Evolutionary conservation across 2,797 vertebrate genomes (phyloP).

Genomic region (Sphenodon punctatus): DNA sequence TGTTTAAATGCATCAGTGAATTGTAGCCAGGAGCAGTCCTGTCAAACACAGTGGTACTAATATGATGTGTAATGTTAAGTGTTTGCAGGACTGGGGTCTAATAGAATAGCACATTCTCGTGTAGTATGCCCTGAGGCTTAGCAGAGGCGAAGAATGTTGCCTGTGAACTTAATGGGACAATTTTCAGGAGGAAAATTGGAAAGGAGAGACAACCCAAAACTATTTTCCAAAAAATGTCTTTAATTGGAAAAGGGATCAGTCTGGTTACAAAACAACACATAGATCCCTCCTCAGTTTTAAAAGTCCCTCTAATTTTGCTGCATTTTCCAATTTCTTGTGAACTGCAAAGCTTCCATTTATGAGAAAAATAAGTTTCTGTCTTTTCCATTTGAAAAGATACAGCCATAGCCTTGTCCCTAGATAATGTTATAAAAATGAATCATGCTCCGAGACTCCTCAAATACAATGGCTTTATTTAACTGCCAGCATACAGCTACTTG

Average conservation of each 20-base stretch:
- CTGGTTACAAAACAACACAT: not conserved
- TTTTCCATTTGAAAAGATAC: not conserved
- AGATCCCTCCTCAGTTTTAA: not conserved
- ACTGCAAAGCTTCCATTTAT: not conserved
- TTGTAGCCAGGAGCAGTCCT: not conserved
- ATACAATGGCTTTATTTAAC: constrained; percentile 11
- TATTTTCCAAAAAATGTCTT: not conserved
- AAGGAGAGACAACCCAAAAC: not conserved
- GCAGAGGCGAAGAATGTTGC: not conserved
- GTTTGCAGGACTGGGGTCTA: not conserved
- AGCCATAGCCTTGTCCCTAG: not conserved
- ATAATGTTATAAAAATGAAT: not conserved
- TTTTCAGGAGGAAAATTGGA: not conserved
- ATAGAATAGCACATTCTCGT: not conserved
- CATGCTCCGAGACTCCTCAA: not conserved
- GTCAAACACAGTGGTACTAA: not conserved
- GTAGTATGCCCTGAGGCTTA: not conserved
- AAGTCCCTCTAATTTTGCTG: not conserved
- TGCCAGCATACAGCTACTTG: not conserved
- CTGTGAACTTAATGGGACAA: not conserved
- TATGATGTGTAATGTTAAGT: not conserved
- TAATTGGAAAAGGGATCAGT: not conserved
- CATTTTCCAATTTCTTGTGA: not conserved
- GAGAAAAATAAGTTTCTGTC: not conserved
- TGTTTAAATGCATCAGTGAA: not conserved